Conservation (phyloP, 2,113 vertebrate species). For the Myodes glareolus region DNA sequence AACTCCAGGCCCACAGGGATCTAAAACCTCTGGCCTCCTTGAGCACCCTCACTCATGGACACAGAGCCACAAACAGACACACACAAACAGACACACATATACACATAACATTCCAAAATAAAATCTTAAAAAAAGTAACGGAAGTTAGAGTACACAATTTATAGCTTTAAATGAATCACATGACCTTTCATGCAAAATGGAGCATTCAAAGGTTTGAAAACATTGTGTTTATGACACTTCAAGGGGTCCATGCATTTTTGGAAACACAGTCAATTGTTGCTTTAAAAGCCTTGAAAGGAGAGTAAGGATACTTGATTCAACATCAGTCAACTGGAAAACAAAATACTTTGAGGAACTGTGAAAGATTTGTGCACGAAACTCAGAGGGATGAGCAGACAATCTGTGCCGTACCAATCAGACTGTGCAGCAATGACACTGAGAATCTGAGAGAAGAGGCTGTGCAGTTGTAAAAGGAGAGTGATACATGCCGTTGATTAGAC, state of each 20-base stretch:
- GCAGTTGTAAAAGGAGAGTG: background rate
- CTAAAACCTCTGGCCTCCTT: background rate
- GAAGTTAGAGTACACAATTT: background rate
- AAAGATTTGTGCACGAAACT: too few relatives aligned
- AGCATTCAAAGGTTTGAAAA: background rate
- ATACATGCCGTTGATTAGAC: background rate
- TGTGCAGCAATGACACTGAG: background rate
- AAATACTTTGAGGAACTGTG: background rate
- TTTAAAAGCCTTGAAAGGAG: conserved; percentile 1
- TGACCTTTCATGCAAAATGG: background rate
- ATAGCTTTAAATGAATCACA: background rate
- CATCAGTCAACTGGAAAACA: background rate
- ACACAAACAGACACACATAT: too few relatives aligned
- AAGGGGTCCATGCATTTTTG: background rate
- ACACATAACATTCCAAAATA: background rate
- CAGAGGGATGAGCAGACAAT: background rate
- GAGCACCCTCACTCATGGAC: background rate
- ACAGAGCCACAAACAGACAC: background rate
- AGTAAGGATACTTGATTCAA: background rate
- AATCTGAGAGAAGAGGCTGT: background rate
- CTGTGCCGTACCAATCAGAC: background rate
- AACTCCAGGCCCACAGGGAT: background rate
- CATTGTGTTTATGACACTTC: background rate
- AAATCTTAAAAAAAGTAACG: background rate
- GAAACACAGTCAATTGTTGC: background rate